Base-by-base conservation (phyloP, 2,888 invertebrate genomes). In the Volucella bombylans region DNA sequence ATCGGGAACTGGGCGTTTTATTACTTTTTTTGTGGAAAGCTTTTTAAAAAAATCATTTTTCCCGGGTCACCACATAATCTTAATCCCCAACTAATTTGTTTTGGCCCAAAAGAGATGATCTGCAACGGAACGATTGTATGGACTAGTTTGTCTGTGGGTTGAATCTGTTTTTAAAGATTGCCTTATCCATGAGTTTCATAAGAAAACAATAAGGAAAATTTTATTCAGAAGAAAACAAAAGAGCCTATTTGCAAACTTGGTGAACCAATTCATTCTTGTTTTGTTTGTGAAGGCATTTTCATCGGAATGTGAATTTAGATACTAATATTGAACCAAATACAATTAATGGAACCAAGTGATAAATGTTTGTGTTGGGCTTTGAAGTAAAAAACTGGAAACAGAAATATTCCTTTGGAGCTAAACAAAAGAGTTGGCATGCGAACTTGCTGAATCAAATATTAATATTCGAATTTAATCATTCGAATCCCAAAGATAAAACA, bases 381-480 rank as follows among this genome's bases (percentile, higher is more conserved):
- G 31, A 31, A 4, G 18, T 2, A 31, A 31, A 23, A 6, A 31
- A 6, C 31, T 31, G 6, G 31, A 31, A 31, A 6, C 6, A 31
- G 11, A 9, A 31, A 43, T n/a, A 15, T 55, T 10, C 68, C 11
- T 11, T n/a, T 8, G 31, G 6, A 6, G 2, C 18, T 12, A 54
- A 55, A 49, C 57, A 69, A 69, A 69, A 69, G 69, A 69, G 57
- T 59, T 69, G 69, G 18, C 23, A 10, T 14, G 45, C 69, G 57
- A 69, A 69, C 57, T 55, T 15, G 10, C 47, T 31, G 31, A 47
- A n/a, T n/a, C 18, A 61, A 10, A 61, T 31, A 6, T 31, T 6
- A 31, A 6, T 31, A 31, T 31, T 31, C 6, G 18, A 23, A 23
- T 23, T 31, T 31, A 23, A 23, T 6, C 31, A 31, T 4, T 31